These are phyloP conservation scores for Meloe dianella DNA, from an alignment of 2,888 invertebrate genomes.

Conservation along the genomic window DNA sequence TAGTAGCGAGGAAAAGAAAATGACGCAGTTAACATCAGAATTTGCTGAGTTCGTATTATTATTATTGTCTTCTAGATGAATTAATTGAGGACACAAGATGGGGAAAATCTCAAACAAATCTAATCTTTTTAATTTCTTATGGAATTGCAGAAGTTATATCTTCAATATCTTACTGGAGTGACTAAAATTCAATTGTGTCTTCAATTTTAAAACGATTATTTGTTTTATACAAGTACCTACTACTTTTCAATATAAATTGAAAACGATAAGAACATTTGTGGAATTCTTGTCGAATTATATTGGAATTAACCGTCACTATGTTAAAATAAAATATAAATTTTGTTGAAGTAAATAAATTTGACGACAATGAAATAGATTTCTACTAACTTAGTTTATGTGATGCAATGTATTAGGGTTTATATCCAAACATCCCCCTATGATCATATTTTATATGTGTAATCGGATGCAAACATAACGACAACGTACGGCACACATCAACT, in stretches of 20 bases:
- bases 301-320: not conserved
- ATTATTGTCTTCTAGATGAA: not conserved
- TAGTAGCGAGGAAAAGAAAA: not conserved
- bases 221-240: not conserved
- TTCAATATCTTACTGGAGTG: not conserved
- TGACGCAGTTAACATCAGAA: not conserved
- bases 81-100: not conserved
- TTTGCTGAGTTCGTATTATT: not conserved
- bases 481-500: not conserved
- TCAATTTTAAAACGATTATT: not conserved
- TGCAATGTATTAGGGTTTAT: not conserved
- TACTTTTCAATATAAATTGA: not conserved
- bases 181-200: not conserved
- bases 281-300: not conserved
- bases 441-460: not conserved
- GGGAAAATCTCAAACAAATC: not conserved
- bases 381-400: not conserved
- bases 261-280: not conserved
- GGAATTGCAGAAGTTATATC: not conserved
- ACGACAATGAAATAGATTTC: not conserved
- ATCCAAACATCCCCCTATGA: not conserved
- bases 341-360: not conserved
- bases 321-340: not conserved
- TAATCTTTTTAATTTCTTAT: not conserved
- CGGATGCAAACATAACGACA: constrained; percentile 3